Conservation (phyloP, 1,140 invertebrate species). For the Heliconius himera region DNA sequence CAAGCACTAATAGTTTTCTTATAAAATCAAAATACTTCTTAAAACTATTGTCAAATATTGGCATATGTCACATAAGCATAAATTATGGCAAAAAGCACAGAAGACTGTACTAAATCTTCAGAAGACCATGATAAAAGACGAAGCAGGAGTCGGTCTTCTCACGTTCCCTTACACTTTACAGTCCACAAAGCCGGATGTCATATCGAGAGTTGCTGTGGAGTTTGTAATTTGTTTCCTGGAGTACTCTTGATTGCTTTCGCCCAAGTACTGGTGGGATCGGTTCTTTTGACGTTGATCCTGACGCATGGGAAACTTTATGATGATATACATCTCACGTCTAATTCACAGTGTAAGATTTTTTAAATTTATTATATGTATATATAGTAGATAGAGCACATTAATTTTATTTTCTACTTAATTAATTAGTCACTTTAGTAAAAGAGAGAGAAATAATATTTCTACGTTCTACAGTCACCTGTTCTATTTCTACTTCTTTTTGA, state of each 20-base stretch:
- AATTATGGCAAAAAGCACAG: slow-evolving; percentile 56
- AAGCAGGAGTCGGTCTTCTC: slow-evolving; percentile 45
- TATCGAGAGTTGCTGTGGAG: slow-evolving; percentile 71
- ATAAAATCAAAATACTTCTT: neutral
- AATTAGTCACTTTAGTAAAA: too few species aligned
- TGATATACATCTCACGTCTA: slow-evolving; percentile 63
- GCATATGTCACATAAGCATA: neutral
- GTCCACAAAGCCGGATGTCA: slow-evolving; percentile 71
- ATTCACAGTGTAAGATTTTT: slow-evolving; percentile 55
- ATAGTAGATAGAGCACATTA: too few species aligned
- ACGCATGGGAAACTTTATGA: slow-evolving; percentile 67
- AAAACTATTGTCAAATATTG: neutral
- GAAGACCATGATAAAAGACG: slow-evolving; percentile 38
- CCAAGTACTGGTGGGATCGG: slow-evolving; percentile 65
- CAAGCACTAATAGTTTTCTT: too few species aligned
- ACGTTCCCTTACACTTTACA: slow-evolving; percentile 60
- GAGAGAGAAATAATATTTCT: too few species aligned
- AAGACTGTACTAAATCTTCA: slow-evolving; percentile 53
- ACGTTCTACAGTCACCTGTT: too few species aligned
- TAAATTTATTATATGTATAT: too few species aligned
- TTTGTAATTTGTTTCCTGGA: slow-evolving; percentile 73
- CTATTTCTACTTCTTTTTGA: too few species aligned
- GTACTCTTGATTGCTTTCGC: slow-evolving; percentile 67
- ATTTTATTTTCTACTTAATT: too few species aligned
- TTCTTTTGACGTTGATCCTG: slow-evolving; percentile 63